A percentile compares a stretch with the other conserved stretches of the same genome.
phyloP scores from a whole-genome alignment of 2,113 vertebrate species.

The Phyllopteryx taeniolatus region DNA sequence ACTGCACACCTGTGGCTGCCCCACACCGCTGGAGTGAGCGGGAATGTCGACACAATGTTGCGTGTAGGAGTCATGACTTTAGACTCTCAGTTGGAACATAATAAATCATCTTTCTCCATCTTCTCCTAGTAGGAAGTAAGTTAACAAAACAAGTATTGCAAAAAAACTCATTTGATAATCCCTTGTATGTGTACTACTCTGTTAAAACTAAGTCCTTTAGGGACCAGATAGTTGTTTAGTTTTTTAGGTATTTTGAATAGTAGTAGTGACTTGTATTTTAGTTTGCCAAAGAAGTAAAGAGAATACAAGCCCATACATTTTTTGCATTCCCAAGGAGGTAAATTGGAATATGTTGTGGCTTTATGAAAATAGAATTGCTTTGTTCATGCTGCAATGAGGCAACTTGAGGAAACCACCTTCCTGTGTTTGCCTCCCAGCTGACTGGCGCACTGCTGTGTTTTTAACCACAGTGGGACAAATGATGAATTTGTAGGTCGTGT shows the following conservation, averaged over 20 bases:
- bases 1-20: slow-evolving; percentile 18
- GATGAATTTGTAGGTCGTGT: slow-evolving; percentile 35
- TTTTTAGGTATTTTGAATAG: slow-evolving; percentile 17
- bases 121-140: not conserved
- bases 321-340: slow-evolving; percentile 24
- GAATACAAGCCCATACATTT: slow-evolving; percentile 19
- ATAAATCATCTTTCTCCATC: not conserved
- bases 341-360: slow-evolving; percentile 32
- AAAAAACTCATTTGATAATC: not conserved
- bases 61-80: not conserved
- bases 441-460: slow-evolving; percentile 28
- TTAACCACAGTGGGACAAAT: slow-evolving; percentile 28
- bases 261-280: slow-evolving; percentile 22
- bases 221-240: slow-evolving; percentile 25
- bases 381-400: slow-evolving; percentile 40
- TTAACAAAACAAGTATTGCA: not conserved
- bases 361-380: slow-evolving; percentile 40
- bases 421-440: slow-evolving; percentile 32
- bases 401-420: slow-evolving; percentile 33
- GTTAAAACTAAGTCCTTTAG: slow-evolving; percentile 14
- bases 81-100: not conserved
- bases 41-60: slow-evolving; percentile 7
- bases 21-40: not conserved
- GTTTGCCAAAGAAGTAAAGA: slow-evolving; percentile 35
- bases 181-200: not conserved